A percentile compares a stretch with the other conserved stretches of the same genome.
These are phyloP conservation scores for Epizoanthus fatuus DNA, from an alignment of 92 coral and sea anemone genomes.

Conservation along the genomic window DNA sequence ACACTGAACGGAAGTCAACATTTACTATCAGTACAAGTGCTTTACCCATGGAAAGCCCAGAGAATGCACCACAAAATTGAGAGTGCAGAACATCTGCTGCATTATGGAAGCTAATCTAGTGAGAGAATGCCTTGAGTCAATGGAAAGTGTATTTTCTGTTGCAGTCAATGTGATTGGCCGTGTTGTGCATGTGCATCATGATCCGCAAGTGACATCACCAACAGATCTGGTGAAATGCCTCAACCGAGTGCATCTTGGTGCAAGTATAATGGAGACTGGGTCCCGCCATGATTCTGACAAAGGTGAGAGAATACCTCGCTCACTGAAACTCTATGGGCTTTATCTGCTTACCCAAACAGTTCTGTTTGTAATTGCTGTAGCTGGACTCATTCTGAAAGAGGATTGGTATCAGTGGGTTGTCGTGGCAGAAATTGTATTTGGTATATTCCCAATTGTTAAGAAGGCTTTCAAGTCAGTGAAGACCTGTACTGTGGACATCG, in stretches of 20 bases:
- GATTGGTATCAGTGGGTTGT: conserved; percentile 95
- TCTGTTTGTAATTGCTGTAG: conserved; percentile 71
- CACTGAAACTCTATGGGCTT: conserved; percentile 63
- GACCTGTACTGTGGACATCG: conserved; percentile 81
- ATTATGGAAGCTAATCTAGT: conserved; percentile 92
- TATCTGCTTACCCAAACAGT: conserved; percentile 79
- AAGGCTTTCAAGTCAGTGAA: conserved; percentile 78
- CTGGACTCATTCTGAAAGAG: conserved; percentile 63
- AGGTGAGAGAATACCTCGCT: conserved; percentile 59
- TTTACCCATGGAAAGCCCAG: conserved; percentile 24
- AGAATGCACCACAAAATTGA: conserved; percentile 87
- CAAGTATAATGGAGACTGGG: conserved; percentile 95
- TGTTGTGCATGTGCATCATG: conserved; percentile 91
- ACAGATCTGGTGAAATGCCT: conserved; percentile 80
- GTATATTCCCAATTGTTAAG: conserved; percentile 82
- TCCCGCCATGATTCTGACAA: conserved; percentile 64
- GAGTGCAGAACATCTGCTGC: conserved; percentile 98
- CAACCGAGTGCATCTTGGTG: conserved; percentile 94
- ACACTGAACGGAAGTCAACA: conserved; percentile 1
- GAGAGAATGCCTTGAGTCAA: conserved; percentile 79
- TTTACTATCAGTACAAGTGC: conserved; percentile 20
- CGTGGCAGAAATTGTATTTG: conserved; percentile 90
- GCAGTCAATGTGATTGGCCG: conserved; percentile 98
- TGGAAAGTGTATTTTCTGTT: conserved; percentile 81
- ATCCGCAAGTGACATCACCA: conserved; percentile 91